phyloP scores from a whole-genome alignment of 2,797 vertebrate genomes.

The Pristis pectinata region DNA sequence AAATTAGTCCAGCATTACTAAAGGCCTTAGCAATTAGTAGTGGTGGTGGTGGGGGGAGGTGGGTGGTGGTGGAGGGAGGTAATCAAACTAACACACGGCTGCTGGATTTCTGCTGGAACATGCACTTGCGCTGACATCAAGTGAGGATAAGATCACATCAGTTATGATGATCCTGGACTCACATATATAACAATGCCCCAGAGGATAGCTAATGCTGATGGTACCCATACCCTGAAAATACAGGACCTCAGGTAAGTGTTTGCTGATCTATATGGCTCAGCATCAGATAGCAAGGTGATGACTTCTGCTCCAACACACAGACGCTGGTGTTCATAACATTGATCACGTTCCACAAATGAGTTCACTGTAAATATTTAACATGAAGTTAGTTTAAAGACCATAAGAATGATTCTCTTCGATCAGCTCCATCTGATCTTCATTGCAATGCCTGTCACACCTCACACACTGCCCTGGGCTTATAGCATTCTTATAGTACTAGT shows the following conservation, averaged over 20 bases:
- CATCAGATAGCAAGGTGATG: not conserved
- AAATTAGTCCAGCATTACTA: too few species aligned
- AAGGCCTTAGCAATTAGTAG: too few species aligned
- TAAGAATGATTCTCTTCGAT: not conserved
- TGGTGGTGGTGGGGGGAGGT: too few species aligned
- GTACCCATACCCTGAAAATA: not conserved
- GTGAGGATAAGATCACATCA: not conserved
- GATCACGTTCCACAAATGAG: not conserved
- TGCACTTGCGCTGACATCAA: not conserved
- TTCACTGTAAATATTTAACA: constrained; percentile 15
- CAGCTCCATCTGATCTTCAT: not conserved
- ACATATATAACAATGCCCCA: not conserved
- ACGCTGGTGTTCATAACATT: not conserved
- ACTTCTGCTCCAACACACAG: not conserved
- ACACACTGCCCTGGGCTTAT: not conserved
- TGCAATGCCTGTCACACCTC: not conserved
- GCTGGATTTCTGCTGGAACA: not conserved
- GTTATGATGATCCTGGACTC: not conserved
- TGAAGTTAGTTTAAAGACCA: not conserved
- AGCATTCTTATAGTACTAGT: too few species aligned
- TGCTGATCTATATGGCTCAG: not conserved
- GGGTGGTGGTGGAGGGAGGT: too few species aligned
- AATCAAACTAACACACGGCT: not conserved
- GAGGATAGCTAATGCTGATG: not conserved
- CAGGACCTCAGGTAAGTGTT: not conserved